Evolutionary conservation across 2,113 vertebrate species (phyloP).

Genomic region (rat (Rattus norvegicus)): GRCr8 NC_086021.1:183317001-183317500

Average conservation of each 20-base stretch:
- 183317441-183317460: not conserved
- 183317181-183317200: fast-evolving
- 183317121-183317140: no score
- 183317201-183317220: fast-evolving
- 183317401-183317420: not conserved
- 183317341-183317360: not conserved
- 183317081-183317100: fast-evolving
- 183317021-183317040: not conserved
- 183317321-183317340: not conserved
- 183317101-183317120: not conserved
- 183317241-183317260: fast-evolving
- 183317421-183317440: not conserved
- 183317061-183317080: not conserved
- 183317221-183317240: no score
- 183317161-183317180: not conserved
- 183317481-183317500: not conserved
- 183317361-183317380: not conserved
- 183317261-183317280: fast-evolving
- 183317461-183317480: not conserved
- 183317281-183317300: not conserved
- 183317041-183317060: not conserved
- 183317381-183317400: fast-evolving
- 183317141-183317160: not conserved
- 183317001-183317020: not conserved
- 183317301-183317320: fast-evolving